Base-by-base conservation (phyloP, 2,888 invertebrate genomes). In the Ophonus ardosiacus region DNA sequence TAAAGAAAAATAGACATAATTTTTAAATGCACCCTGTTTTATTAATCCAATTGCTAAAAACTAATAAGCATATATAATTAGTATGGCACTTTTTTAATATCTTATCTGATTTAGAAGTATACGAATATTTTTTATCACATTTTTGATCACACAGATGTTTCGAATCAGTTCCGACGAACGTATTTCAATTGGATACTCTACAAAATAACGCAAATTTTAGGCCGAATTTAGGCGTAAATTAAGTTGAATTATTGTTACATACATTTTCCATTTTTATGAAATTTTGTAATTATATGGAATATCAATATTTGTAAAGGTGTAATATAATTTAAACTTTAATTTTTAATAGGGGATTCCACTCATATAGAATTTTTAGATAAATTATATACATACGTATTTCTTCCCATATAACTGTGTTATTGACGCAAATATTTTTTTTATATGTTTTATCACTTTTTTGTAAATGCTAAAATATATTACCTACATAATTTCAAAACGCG, bases 51-150 rank as follows among this genome's bases (percentile, higher is more conserved):
- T 68, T 68, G 38, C n/a, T 38, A 68, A 68, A 13, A 68, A 68
- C 38, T 51, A 51, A 51, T 13, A 51, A 51, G 13, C 43, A 51
- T 51, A 51, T 51, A 51, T 51, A n/a, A 43, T 74, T 40, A 74
- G 71, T 43, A 74, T 74, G 71, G 71, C 71, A 74, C 71, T 74
- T 68, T 68, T 38, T 68, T 38, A 63, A 63, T 63, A 68, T 68
- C 68, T 68, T 68, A 68, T n/a, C 15, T 31, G 38, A 68, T 68
- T 68, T 68, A n/a, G 68, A 68, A 68, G 68, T 68, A 38, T 68
- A 68, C 68, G 68, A 68, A 68, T 68, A 68, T 68, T 63, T 59
- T 71, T 74, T 74, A 74, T 74, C 71, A 74, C 71, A 74, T 74
- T 74, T 74, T 74, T 74, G 71, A 74, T 74, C 71, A 74, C 71